Percentiles rank a stretch among this genome's conserved stretches.
These are phyloP conservation scores for Passer montanus DNA, from an alignment of 2,113 vertebrate genomes.

Conservation along the genomic window DNA sequence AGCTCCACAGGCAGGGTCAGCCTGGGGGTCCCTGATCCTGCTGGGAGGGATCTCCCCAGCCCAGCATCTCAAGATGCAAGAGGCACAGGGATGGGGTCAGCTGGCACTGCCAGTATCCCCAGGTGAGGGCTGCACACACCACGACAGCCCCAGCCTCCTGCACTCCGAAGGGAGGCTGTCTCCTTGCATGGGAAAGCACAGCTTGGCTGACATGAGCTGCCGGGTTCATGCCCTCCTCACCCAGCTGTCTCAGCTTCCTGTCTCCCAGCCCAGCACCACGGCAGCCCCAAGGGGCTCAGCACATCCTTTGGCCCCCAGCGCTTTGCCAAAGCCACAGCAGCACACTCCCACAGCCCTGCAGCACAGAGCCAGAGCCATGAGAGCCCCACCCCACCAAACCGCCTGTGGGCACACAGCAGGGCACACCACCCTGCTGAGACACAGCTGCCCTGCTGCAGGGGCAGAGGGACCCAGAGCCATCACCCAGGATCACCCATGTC, in stretches of 20 bases:
- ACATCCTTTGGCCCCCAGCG: not conserved
- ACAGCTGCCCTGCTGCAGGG: not conserved
- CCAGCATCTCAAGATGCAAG: not conserved
- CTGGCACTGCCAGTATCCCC: not conserved
- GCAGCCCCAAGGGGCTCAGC: not conserved
- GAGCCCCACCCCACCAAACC: too few species aligned
- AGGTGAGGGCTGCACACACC: not conserved
- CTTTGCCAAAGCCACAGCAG: not conserved
- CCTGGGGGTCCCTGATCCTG: not conserved
- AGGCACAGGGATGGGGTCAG: not conserved
- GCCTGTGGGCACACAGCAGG: not conserved
- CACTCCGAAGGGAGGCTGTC: accelerated
- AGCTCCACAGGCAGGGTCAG: not conserved
- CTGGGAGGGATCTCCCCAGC: not conserved
- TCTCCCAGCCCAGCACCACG: not conserved
- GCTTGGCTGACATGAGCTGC: not conserved
- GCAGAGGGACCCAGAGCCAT: not conserved
- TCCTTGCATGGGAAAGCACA: not conserved
- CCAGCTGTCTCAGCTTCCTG: not conserved
- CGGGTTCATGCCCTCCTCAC: not conserved
- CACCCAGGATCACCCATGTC: not conserved
- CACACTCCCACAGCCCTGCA: not conserved
- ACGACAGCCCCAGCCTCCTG: not conserved
- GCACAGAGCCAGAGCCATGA: not conserved
- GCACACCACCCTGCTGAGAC: not conserved